A percentile compares a stretch with the other conserved stretches of the same genome.
Conservation (phyloP, 2,113 vertebrate genomes). For the Microtus montanus region DNA sequence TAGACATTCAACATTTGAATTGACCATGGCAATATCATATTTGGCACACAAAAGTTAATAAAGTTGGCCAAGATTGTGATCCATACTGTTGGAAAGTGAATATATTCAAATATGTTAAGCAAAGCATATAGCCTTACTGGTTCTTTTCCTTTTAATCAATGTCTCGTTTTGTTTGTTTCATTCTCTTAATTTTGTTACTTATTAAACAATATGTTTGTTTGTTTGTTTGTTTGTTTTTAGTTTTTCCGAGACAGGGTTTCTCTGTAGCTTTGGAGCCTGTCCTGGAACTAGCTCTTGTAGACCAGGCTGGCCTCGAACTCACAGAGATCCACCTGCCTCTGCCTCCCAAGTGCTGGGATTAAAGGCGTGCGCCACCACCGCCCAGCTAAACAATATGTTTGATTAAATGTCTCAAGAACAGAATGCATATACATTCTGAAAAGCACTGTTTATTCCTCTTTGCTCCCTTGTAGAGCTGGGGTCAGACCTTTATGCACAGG, state of each 20-base stretch:
- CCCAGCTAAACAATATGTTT: too few relatives aligned
- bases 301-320: too few relatives aligned
- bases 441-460: background rate
- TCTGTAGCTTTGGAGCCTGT: too few relatives aligned
- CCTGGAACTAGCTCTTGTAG: too few relatives aligned
- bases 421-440: background rate
- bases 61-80: background rate
- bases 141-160: background rate
- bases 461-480: background rate
- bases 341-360: too few relatives aligned
- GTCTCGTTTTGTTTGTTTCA: background rate
- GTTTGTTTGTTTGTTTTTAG: too few relatives aligned
- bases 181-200: slow-evolving; percentile 20
- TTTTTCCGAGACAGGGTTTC: too few relatives aligned
- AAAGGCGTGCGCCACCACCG: too few relatives aligned
- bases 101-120: slow-evolving; percentile 16
- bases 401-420: slow-evolving; percentile 39
- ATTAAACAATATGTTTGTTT: slow-evolving; percentile 23
- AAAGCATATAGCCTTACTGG: slow-evolving; percentile 33
- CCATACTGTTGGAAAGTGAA: background rate
- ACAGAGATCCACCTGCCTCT: too few relatives aligned
- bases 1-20: slow-evolving; percentile 1
- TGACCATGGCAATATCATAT: slow-evolving; percentile 16
- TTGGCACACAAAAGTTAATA: slow-evolving; percentile 42
- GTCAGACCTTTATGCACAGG: background rate